Evolutionary conservation across 2,888 invertebrate species (phyloP).

Genomic region (Protodeltote pygarga): DNA sequence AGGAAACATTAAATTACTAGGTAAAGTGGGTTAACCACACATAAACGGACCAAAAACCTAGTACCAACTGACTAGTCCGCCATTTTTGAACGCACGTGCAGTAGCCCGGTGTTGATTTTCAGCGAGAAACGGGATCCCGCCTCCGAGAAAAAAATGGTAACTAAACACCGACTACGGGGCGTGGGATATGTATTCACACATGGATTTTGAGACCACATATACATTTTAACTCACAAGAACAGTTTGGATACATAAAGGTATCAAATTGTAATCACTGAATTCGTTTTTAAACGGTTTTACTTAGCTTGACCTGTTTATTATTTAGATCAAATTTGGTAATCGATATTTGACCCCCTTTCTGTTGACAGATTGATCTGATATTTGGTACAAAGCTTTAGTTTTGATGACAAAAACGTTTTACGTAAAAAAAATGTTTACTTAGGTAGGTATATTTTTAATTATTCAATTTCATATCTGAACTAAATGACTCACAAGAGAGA

Average conservation of each 20-base stretch:
- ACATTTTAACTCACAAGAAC: neutral
- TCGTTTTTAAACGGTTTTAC: too few species aligned
- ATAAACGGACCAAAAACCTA: conserved; percentile 15
- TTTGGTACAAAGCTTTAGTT: too few species aligned
- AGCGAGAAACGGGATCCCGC: conserved; percentile 78
- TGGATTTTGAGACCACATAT: conserved; percentile 17
- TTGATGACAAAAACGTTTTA: too few species aligned
- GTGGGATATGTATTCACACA: conserved; percentile 51
- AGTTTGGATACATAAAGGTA: neutral
- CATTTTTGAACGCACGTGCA: conserved; percentile 73
- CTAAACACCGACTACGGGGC: conserved; percentile 65
- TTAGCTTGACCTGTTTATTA: too few species aligned
- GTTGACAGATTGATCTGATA: too few species aligned
- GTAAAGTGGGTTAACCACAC: conserved; percentile 6
- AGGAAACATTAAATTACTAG: conserved; percentile 12
- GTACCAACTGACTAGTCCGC: conserved; percentile 29
- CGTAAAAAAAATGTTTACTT: too few species aligned
- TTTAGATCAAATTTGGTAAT: too few species aligned
- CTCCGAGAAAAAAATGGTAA: conserved; percentile 76
- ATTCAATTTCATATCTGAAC: too few species aligned
- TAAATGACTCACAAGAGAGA: too few species aligned
- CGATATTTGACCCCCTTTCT: too few species aligned
- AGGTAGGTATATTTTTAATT: too few species aligned
- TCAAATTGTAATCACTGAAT: neutral
- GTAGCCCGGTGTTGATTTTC: conserved; percentile 78